Conservation (phyloP, 2,888 invertebrate genomes). For the Acheta domesticus region DNA sequence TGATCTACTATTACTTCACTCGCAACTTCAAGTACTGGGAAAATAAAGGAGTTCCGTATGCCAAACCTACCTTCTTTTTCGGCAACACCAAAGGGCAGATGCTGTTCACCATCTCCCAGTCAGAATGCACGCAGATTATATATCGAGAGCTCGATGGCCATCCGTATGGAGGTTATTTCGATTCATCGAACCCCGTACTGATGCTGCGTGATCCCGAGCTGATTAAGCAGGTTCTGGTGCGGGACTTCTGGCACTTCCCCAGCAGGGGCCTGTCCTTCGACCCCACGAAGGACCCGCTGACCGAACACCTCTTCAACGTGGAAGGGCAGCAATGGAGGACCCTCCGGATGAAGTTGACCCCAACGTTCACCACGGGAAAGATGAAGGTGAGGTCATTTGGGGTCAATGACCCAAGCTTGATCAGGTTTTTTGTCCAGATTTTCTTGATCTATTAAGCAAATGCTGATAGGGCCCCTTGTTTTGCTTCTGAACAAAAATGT, state of each 20-base stretch:
- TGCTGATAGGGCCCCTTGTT: too few species aligned
- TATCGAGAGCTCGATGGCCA: conserved; percentile 24
- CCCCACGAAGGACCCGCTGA: neutral
- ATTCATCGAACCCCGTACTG: conserved; percentile 20
- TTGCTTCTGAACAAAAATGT: too few species aligned
- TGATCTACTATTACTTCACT: neutral
- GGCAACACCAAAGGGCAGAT: neutral
- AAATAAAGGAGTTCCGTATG: conserved; percentile 19
- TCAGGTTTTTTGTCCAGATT: too few species aligned
- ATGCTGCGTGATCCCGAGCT: conserved; percentile 28
- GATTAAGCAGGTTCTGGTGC: conserved; percentile 20
- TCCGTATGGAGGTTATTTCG: conserved; percentile 21
- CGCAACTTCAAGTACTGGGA: conserved; percentile 24
- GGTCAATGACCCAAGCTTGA: too few species aligned
- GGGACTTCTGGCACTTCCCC: conserved; percentile 18
- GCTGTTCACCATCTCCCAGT: neutral
- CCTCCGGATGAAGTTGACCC: neutral
- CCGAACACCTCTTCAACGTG: neutral
- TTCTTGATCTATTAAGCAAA: too few species aligned
- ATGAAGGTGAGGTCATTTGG: neutral
- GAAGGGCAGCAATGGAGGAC: neutral
- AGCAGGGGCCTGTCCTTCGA: neutral
- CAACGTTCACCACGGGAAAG: neutral
- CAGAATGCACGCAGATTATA: neutral
- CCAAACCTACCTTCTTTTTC: neutral